Conservation (phyloP, 1,140 invertebrate genomes). For the Meloidogyne floridensis region DNA sequence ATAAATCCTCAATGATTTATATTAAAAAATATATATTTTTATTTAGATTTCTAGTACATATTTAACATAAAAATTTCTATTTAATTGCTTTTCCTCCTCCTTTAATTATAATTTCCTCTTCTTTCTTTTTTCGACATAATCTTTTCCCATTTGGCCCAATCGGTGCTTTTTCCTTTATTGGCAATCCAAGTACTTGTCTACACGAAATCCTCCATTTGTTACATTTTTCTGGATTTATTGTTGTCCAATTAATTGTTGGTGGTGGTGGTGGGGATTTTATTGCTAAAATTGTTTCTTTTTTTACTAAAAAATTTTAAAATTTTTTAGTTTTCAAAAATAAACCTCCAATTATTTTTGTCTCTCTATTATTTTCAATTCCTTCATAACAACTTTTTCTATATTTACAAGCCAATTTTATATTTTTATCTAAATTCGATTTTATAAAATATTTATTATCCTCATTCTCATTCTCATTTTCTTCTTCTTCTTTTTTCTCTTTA, state of each 20-base stretch:
- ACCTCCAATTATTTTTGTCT: background rate
- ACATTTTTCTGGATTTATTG: background rate
- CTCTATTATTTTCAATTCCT: background rate
- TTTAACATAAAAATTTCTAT: background rate
- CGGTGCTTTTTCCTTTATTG: slow-evolving; percentile 12
- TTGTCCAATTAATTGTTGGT: background rate
- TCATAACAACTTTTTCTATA: slow-evolving; percentile 41
- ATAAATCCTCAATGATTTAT: background rate
- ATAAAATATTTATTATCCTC: slow-evolving; percentile 8
- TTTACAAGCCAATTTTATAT: slow-evolving; percentile 30
- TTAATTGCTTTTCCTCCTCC: slow-evolving; percentile 10
- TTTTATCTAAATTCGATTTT: slow-evolving; percentile 11
- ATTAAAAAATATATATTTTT: background rate
- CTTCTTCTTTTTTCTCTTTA: background rate
- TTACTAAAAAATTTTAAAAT: background rate
- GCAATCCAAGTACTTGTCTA: slow-evolving; percentile 15
- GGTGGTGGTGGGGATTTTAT: background rate
- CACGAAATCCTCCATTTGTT: slow-evolving; percentile 28
- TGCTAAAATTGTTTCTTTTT: slow-evolving; percentile 10
- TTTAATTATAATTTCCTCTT: background rate
- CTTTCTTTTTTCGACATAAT: slow-evolving; percentile 24
- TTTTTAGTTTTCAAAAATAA: background rate
- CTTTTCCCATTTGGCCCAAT: slow-evolving; percentile 22
- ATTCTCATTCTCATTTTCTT: background rate
- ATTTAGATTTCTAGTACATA: too few species aligned